A percentile compares a stretch with the other conserved stretches of the same genome.
These are phyloP conservation scores for Tokudaia muenninki DNA, from an alignment of 2,797 vertebrate species.

Conservation along the genomic window DNA sequence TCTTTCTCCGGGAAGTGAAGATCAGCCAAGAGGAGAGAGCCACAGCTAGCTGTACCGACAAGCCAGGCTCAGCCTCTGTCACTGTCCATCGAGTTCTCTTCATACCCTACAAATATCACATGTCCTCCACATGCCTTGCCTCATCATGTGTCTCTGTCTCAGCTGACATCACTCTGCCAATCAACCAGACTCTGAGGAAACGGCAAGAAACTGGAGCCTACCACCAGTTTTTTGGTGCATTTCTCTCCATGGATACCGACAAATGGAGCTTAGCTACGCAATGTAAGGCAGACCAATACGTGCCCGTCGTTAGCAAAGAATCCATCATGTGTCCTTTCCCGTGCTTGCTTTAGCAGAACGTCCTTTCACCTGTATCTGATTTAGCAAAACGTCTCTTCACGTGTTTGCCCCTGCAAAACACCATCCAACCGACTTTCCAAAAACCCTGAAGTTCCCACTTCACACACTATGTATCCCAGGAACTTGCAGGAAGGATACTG, in stretches of 20 bases:
- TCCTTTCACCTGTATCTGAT: not conserved
- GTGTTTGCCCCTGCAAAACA: not conserved
- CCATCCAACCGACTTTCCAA: not conserved
- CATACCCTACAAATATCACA: not conserved
- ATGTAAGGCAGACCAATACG: not conserved
- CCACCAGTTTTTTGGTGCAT: not conserved
- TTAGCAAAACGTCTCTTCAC: not conserved
- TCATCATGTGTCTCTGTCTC: not conserved
- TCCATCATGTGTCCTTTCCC: not conserved
- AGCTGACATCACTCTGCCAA: not conserved
- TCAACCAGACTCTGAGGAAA: not conserved
- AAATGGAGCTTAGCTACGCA: not conserved
- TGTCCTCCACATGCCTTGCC: no score
- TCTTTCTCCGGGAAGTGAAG: no score
- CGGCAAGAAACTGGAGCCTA: not conserved
- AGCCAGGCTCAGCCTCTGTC: no score
- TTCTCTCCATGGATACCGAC: not conserved
- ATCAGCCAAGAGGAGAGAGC: no score
- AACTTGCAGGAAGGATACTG: fast-evolving
- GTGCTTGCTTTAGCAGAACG: not conserved
- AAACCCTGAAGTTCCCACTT: not conserved
- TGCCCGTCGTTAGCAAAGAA: not conserved
- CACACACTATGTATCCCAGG: not conserved
- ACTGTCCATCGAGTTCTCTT: not conserved
- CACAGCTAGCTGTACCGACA: no score